A percentile compares a stretch with the other conserved stretches of the same genome.
Evolutionary conservation across 2,797 vertebrate genomes (phyloP).

Genomic region (Acipenser ruthenus): DNA sequence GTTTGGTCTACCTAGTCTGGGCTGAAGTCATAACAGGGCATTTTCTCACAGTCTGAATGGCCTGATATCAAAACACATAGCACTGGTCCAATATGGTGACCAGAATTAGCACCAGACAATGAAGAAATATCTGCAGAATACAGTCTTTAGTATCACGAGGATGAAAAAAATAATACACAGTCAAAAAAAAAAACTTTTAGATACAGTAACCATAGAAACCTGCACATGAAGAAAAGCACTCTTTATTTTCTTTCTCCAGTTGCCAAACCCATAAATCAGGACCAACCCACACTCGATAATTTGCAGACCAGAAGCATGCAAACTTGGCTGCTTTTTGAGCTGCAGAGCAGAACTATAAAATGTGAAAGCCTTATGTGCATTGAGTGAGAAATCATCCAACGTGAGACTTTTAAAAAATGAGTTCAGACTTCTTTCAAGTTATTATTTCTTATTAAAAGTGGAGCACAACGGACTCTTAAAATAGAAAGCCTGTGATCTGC

Average conservation of each 20-base stretch:
- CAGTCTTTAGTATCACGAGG: slow-evolving; percentile 27
- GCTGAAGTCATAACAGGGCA: neutral
- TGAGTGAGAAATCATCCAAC: no score
- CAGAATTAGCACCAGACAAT: slow-evolving; percentile 18
- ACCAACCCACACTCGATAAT: no score
- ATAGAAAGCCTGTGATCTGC: no score
- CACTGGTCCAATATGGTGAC: slow-evolving; percentile 8
- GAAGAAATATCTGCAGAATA: slow-evolving; percentile 25
- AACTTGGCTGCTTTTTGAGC: no score
- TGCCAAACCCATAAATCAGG: slow-evolving; percentile 12
- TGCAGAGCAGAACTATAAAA: no score
- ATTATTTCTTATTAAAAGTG: no score
- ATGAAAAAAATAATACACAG: slow-evolving; percentile 21
- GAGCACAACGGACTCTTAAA: no score
- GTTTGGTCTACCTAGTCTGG: no score
- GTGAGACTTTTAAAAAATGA: no score
- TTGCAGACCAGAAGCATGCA: slow-evolving; percentile 12
- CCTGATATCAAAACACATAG: slow-evolving; percentile 27
- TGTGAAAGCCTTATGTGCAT: no score
- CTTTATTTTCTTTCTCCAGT: neutral
- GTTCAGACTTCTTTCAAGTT: no score
- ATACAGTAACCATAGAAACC: slow-evolving; percentile 17
- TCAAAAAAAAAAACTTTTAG: neutral
- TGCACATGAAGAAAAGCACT: slow-evolving; percentile 14
- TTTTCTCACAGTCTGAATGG: slow-evolving; percentile 14